phyloP scores from a whole-genome alignment of 2,888 invertebrate genomes.

The Rhagonycha lutea region DNA sequence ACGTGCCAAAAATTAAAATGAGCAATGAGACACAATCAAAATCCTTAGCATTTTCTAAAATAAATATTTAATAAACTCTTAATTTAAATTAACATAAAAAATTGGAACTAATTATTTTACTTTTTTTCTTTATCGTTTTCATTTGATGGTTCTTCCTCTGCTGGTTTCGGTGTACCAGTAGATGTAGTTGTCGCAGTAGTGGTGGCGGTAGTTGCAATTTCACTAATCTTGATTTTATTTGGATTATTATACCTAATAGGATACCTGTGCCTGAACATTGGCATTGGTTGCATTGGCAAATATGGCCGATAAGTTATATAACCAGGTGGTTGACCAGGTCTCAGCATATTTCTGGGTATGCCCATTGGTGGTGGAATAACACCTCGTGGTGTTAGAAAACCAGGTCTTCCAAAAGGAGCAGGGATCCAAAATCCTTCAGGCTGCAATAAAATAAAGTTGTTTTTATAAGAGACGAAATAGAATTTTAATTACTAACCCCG shows the following conservation, averaged over 20 bases:
- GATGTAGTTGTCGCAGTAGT: not conserved
- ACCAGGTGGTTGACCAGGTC: conserved; percentile 13
- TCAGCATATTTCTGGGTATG: conserved; percentile 6
- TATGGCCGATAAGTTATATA: conserved; percentile 9
- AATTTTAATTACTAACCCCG: conserved; percentile 12
- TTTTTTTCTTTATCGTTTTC: not conserved
- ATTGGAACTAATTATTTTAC: not conserved
- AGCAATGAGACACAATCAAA: no score
- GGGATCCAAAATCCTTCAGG: conserved; percentile 23
- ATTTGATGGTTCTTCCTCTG: not conserved
- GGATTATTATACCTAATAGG: conserved; percentile 6
- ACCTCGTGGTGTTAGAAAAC: conserved; percentile 16
- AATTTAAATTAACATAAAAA: not conserved
- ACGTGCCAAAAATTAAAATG: no score
- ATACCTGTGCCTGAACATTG: conserved; percentile 13
- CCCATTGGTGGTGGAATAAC: conserved; percentile 10
- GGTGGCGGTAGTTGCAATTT: not conserved
- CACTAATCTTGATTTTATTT: not conserved
- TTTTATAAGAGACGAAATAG: not conserved
- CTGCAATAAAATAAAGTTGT: not conserved
- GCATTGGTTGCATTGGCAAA: conserved; percentile 12
- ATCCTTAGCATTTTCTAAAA: not conserved
- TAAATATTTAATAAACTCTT: not conserved
- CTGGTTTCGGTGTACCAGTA: not conserved
- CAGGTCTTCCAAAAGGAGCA: conserved; percentile 12